Percentiles rank a stretch among this genome's conserved stretches.
These are phyloP conservation scores for Galerucella pusilla DNA, from an alignment of 2,888 invertebrate genomes.

Conservation along the genomic window DNA sequence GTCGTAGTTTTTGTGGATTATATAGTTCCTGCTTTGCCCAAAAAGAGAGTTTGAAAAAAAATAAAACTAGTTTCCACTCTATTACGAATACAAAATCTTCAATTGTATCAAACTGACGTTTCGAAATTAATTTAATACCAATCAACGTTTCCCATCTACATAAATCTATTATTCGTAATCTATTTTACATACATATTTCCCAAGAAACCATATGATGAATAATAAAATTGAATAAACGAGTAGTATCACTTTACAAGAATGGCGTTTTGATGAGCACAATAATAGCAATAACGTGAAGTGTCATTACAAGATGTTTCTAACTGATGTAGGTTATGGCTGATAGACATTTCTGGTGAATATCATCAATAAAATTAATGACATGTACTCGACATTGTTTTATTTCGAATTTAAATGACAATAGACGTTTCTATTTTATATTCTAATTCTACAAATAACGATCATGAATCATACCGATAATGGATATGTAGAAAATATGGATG, in stretches of 20 bases:
- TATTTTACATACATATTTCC: neutral
- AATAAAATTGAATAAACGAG: conserved; percentile 17
- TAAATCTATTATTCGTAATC: neutral
- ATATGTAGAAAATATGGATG: neutral
- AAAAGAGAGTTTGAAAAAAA: too few relatives aligned
- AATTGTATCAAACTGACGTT: neutral
- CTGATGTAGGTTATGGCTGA: conserved; percentile 11
- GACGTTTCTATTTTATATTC: conserved; percentile 4
- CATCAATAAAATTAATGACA: conserved; percentile 6
- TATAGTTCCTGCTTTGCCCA: too few relatives aligned
- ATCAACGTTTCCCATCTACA: neutral
- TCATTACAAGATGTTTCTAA: conserved; percentile 12
- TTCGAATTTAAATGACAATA: neutral
- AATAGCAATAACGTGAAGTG: conserved; percentile 26
- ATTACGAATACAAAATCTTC: too few relatives aligned
- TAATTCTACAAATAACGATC: neutral
- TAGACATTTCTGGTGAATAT: conserved; percentile 4
- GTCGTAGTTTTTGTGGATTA: too few relatives aligned
- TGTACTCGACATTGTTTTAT: conserved; percentile 6
- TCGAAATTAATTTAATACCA: neutral
- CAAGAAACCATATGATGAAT: conserved; percentile 4
- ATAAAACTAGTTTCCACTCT: too few relatives aligned
- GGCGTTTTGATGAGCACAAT: conserved; percentile 26
- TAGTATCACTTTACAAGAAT: conserved; percentile 20
- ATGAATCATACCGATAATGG: neutral